Conservation (phyloP, 2,113 vertebrate genomes). For the Gadus chalcogrammus region DNA sequence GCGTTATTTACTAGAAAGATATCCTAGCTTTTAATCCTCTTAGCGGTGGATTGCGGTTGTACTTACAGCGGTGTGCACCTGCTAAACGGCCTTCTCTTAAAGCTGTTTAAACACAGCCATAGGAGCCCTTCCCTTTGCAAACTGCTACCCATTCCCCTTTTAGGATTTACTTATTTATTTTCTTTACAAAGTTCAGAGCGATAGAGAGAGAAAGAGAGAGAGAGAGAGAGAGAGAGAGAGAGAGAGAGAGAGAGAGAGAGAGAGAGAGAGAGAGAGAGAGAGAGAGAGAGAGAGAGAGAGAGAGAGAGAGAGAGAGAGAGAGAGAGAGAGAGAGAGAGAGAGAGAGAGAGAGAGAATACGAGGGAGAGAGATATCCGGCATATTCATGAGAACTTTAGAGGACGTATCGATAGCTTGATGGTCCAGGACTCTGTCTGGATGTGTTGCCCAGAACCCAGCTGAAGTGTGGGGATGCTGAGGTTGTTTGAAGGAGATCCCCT, state of each 20-base stretch:
- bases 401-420: slow-evolving; percentile 54
- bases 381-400: slow-evolving; percentile 63
- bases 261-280: slow-evolving; percentile 36
- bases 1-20: slow-evolving; percentile 80
- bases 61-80: slow-evolving; percentile 78
- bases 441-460: slow-evolving; percentile 48
- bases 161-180: too few relatives aligned
- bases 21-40: slow-evolving; percentile 80
- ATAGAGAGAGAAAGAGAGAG: too few relatives aligned
- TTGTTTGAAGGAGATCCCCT: slow-evolving; percentile 17
- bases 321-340: neutral
- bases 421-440: slow-evolving; percentile 19
- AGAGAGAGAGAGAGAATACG: neutral
- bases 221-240: too few relatives aligned
- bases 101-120: slow-evolving; percentile 75
- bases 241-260: slow-evolving; percentile 2
- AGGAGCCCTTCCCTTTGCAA: slow-evolving; percentile 53
- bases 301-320: too few relatives aligned
- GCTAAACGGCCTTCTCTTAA: slow-evolving; percentile 77
- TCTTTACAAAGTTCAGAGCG: slow-evolving; percentile 9
- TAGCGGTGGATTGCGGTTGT: slow-evolving; percentile 78
- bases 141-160: slow-evolving; percentile 49
- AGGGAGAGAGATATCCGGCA: slow-evolving; percentile 38
- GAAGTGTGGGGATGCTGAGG: slow-evolving; percentile 36
- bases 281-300: too few relatives aligned